These are phyloP conservation scores for Pollenia griseotomentosa DNA, from an alignment of 2,888 invertebrate species.

Conservation along the genomic window DNA sequence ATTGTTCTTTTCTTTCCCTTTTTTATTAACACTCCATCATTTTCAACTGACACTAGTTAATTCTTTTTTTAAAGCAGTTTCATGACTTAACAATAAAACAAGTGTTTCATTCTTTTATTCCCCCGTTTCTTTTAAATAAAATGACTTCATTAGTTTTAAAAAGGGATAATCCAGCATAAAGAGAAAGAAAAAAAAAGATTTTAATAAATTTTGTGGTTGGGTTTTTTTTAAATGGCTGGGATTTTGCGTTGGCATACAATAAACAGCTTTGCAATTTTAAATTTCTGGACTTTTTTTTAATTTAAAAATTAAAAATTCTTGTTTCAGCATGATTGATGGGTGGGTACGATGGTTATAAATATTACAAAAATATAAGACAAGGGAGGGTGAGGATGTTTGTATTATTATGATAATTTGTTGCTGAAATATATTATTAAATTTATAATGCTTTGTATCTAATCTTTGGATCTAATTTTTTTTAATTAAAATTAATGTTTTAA, in stretches of 20 bases:
- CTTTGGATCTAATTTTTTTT: not conserved
- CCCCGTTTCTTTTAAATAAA: constrained; percentile 26
- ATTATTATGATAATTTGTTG: constrained; percentile 39
- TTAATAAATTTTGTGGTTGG: constrained; percentile 54
- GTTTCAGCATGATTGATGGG: constrained; percentile 56
- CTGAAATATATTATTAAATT: not conserved
- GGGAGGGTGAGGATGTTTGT: not conserved
- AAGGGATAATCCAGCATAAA: constrained; percentile 13
- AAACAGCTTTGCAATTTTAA: constrained; percentile 45
- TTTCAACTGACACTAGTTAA: constrained; percentile 34
- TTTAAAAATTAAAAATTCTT: constrained; percentile 52
- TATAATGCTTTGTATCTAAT: not conserved
- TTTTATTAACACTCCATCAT: constrained; percentile 58
- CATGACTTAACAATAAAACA: constrained; percentile 70
- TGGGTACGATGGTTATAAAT: not conserved
- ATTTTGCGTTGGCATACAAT: constrained; percentile 46
- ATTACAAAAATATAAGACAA: not conserved
- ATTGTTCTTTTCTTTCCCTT: constrained; percentile 17
- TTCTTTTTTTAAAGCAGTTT: constrained; percentile 26
- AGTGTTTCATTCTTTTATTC: constrained; percentile 58
- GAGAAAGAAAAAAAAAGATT: not conserved
- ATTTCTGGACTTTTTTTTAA: constrained; percentile 23
- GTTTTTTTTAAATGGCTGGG: constrained; percentile 26
- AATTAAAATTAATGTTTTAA: constrained; percentile 11
- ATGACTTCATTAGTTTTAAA: constrained; percentile 15